Evolutionary conservation across 2,797 vertebrate species (phyloP).

Genomic region (Leptodactylus fallax): DNA sequence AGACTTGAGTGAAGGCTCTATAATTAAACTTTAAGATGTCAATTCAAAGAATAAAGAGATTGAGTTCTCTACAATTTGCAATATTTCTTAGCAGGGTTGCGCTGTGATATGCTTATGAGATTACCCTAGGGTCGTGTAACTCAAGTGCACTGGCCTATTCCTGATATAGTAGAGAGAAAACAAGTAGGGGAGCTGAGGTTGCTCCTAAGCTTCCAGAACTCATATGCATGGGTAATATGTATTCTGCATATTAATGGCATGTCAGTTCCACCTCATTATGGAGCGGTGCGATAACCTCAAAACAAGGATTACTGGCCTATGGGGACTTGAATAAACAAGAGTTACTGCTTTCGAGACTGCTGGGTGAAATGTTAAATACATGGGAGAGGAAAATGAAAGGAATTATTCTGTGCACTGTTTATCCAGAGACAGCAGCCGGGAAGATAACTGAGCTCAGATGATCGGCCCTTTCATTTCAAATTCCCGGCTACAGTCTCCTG

Average conservation of each 20-base stretch:
- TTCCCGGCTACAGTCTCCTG: background rate
- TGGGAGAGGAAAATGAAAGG: constrained; percentile 22
- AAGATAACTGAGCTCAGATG: background rate
- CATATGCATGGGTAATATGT: constrained; percentile 13
- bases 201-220: constrained; percentile 18
- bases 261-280: constrained; percentile 54
- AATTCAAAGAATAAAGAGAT: constrained; percentile 21
- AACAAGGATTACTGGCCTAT: constrained; percentile 57
- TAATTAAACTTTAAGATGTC: background rate
- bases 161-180: constrained; percentile 10
- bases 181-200: background rate
- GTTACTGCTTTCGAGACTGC: constrained; percentile 33
- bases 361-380: constrained; percentile 52
- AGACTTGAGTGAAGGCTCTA: background rate
- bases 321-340: constrained; percentile 59
- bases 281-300: constrained; percentile 55
- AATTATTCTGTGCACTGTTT: constrained; percentile 28
- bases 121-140: background rate
- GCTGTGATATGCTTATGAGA: constrained; percentile 8
- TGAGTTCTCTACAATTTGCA: background rate
- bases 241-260: constrained; percentile 50
- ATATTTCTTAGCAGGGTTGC: background rate
- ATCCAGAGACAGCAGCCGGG: background rate
- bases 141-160: background rate
- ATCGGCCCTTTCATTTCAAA: background rate